These are phyloP conservation scores for Eupeodes luniger DNA, from an alignment of 2,888 invertebrate species.

Conservation along the genomic window DNA sequence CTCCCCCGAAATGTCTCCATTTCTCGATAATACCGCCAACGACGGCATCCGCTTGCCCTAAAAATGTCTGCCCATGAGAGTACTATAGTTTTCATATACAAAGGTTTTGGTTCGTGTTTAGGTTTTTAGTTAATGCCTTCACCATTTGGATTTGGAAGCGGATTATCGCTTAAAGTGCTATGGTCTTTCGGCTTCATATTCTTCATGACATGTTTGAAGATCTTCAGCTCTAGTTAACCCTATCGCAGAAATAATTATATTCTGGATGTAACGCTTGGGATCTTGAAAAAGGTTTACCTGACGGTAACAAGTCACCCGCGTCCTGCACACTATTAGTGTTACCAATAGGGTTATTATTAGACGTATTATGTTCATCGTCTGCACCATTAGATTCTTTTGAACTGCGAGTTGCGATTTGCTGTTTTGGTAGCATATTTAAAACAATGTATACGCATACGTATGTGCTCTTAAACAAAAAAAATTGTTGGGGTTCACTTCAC, in stretches of 20 bases:
- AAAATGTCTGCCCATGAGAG: too few species aligned
- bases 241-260: neutral
- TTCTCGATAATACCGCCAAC: too few species aligned
- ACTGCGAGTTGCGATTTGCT: neutral
- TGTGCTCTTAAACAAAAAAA: neutral
- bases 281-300: neutral
- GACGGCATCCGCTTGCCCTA: too few species aligned
- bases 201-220: neutral
- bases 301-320: neutral
- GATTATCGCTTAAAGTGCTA: neutral
- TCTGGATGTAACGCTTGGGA: neutral
- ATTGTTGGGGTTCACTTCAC: too few species aligned
- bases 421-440: slow-evolving; percentile 17
- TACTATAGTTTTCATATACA: too few species aligned
- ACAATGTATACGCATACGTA: too few species aligned
- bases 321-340: neutral
- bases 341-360: too few species aligned
- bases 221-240: slow-evolving; percentile 7
- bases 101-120: too few species aligned
- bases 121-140: neutral
- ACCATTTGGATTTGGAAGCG: neutral
- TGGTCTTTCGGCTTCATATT: slow-evolving; percentile 9
- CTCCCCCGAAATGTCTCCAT: too few species aligned
- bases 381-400: neutral
- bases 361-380: neutral